Percentiles rank a stretch among this genome's conserved stretches.
Conservation (phyloP, 2,797 vertebrate species). For the Cirrhinus molitorella region DNA sequence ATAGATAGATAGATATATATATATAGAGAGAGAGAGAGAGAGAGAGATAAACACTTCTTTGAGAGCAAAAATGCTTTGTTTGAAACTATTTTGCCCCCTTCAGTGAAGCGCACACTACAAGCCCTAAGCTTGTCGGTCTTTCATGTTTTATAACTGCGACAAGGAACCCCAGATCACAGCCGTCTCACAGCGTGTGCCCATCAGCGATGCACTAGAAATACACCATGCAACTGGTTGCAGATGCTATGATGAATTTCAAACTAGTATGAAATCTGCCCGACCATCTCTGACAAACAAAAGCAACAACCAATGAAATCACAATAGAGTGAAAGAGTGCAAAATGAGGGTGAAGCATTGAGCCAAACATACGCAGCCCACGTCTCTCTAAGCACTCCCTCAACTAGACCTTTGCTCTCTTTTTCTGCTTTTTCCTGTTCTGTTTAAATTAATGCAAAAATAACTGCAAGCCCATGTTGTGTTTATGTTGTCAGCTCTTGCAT, state of each 20-base stretch:
- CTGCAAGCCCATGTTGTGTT: neutral
- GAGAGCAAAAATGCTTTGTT: neutral
- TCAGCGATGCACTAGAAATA: neutral
- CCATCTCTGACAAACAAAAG: conserved; percentile 3
- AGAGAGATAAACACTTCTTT: neutral
- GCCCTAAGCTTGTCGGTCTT: neutral
- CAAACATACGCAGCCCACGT: neutral
- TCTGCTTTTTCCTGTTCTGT: neutral
- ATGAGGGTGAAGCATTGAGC: neutral
- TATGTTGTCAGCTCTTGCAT: neutral
- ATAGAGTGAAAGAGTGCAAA: neutral
- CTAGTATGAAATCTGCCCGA: neutral
- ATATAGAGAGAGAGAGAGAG: too few species aligned
- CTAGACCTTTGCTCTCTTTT: neutral
- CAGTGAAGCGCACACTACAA: neutral
- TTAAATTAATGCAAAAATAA: neutral
- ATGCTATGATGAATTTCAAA: neutral
- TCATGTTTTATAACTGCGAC: neutral
- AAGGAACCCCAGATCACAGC: neutral
- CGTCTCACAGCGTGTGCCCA: neutral
- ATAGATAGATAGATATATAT: too few species aligned
- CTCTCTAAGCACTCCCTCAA: neutral
- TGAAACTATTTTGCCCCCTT: neutral
- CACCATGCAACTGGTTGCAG: neutral
- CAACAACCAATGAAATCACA: neutral